phyloP scores from a whole-genome alignment of 1,140 invertebrate species.

The Aethina tumida region DNA sequence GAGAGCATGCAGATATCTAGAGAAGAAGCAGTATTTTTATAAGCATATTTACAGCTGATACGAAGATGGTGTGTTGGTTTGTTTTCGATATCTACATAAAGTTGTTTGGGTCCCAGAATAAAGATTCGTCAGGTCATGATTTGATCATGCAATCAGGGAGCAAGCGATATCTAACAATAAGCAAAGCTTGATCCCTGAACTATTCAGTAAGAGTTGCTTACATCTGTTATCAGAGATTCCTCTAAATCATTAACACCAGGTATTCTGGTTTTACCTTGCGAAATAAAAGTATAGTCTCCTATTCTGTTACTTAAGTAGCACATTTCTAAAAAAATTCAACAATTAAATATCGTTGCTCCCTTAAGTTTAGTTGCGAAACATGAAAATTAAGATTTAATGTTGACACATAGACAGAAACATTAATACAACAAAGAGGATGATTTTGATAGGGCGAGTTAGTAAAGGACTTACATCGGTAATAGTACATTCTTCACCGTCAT shows the following conservation, averaged over 20 bases:
- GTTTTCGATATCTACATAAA: too few species aligned
- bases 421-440: neutral
- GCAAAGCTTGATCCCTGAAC: constrained; percentile 8
- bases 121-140: too few species aligned
- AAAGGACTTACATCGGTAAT: constrained; percentile 79
- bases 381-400: constrained; percentile 2
- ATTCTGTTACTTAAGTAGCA: constrained; percentile 70
- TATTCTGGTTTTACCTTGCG: constrained; percentile 85
- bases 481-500: constrained; percentile 91
- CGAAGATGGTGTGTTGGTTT: constrained; percentile 5
- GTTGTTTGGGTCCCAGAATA: neutral
- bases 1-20: constrained; percentile 71
- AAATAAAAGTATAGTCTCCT: constrained; percentile 77
- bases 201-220: constrained; percentile 49
- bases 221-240: constrained; percentile 86
- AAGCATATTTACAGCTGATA: neutral
- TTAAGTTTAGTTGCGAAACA: neutral
- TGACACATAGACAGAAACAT: neutral
- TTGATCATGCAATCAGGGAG: constrained; percentile 13
- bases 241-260: constrained; percentile 88
- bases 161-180: constrained; percentile 17
- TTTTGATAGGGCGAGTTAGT: constrained; percentile 2
- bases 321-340: constrained; percentile 16
- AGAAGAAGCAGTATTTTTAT: constrained; percentile 12
- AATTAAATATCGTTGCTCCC: neutral